Percentiles rank a stretch among this genome's conserved stretches.
Conservation (phyloP, 2,797 vertebrate genomes). For the Gouania willdenowi region DNA sequence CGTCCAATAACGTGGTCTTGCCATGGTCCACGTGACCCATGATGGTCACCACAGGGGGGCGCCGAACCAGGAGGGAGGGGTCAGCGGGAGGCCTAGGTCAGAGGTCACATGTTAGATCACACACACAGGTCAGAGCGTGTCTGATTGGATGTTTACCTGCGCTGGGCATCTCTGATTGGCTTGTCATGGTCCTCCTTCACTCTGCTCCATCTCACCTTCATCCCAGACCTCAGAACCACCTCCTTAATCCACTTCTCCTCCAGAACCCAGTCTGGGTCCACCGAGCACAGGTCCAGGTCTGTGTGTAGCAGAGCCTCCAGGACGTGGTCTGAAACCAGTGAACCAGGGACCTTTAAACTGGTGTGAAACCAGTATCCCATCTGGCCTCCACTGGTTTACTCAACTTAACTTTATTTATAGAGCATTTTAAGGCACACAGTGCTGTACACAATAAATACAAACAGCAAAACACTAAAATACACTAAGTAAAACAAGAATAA, state of each 20-base stretch:
- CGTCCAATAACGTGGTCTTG: conserved; percentile 92
- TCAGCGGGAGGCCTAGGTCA: conserved; percentile 70
- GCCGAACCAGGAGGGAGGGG: conserved; percentile 67
- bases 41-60: conserved; percentile 89
- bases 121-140: too few species aligned
- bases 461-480: too few species aligned
- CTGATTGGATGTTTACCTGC: conserved; percentile 65
- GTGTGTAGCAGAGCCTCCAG: conserved; percentile 83
- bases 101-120: background rate
- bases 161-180: conserved; percentile 80
- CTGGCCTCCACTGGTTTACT: too few species aligned
- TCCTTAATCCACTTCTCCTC: conserved; percentile 82
- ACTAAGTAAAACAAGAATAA: too few species aligned
- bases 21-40: conserved; percentile 97
- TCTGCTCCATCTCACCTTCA: conserved; percentile 85
- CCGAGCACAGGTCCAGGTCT: conserved; percentile 66
- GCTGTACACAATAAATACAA: too few species aligned
- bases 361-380: too few species aligned
- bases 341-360: too few species aligned
- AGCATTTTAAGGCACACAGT: too few species aligned
- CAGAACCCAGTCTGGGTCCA: conserved; percentile 78
- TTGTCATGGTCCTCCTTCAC: conserved; percentile 71
- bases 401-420: too few species aligned
- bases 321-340: conserved; percentile 85
- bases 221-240: conserved; percentile 82